These are phyloP conservation scores for Hemithea aestivaria DNA, from an alignment of 2,888 invertebrate species.

Conservation along the genomic window DNA sequence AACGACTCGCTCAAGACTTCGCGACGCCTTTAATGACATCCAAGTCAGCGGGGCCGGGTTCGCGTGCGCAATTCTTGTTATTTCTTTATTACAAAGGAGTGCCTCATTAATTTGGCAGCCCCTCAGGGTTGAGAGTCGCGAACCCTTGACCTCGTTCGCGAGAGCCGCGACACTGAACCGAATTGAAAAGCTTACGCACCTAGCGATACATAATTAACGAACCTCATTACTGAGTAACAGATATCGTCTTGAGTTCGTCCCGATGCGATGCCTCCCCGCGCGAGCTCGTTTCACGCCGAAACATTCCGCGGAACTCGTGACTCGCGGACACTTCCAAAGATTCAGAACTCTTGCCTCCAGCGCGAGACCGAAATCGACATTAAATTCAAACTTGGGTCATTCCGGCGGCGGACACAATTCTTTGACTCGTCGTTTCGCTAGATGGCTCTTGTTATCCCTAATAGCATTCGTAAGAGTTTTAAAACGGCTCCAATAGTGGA, in stretches of 20 bases:
- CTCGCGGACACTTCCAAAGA: conserved; percentile 35
- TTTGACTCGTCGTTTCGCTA: conserved; percentile 65
- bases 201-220: conserved; percentile 77
- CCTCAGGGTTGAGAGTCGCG: conserved; percentile 74
- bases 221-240: conserved; percentile 70
- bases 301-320: conserved; percentile 25
- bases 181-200: conserved; percentile 70
- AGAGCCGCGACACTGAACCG: conserved; percentile 67
- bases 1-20: conserved; percentile 68
- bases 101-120: conserved; percentile 80
- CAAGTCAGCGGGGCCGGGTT: conserved; percentile 64
- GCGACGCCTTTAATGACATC: conserved; percentile 74
- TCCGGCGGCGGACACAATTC: conserved; percentile 64
- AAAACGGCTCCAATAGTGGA: conserved; percentile 70
- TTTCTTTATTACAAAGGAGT: conserved; percentile 80
- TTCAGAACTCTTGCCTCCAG: conserved; percentile 30
- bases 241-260: conserved; percentile 39
- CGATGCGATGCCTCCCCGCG: conserved; percentile 19
- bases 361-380: conserved; percentile 48
- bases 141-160: conserved; percentile 76
- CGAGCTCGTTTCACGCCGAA: conserved; percentile 16
- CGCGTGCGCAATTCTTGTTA: conserved; percentile 79
- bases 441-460: conserved; percentile 75
- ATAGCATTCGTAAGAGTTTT: conserved; percentile 74
- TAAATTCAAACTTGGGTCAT: conserved; percentile 71